Conservation (phyloP, 2,888 invertebrate species). For the Eilema caniola region DNA sequence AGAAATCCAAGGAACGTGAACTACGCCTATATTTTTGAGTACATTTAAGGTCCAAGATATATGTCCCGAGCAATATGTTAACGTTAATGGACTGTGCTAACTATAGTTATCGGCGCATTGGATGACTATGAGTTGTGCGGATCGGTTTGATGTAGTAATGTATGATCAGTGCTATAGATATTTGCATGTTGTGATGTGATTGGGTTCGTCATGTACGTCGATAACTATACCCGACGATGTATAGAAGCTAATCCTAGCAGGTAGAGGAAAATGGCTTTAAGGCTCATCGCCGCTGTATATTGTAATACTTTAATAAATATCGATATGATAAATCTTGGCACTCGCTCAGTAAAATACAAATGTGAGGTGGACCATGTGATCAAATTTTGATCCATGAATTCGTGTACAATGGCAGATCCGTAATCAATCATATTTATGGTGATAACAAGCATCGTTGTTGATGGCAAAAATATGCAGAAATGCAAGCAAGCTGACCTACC, state of each 20-base stretch:
- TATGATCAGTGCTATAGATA: too few species aligned
- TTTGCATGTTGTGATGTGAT: too few species aligned
- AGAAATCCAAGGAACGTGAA: too few species aligned
- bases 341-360: slow-evolving; percentile 7
- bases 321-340: neutral
- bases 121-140: neutral
- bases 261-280: slow-evolving; percentile 42
- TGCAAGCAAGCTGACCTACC: neutral
- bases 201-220: neutral
- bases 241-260: slow-evolving; percentile 9
- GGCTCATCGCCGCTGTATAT: slow-evolving; percentile 38
- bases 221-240: slow-evolving; percentile 4
- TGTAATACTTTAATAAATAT: slow-evolving; percentile 27
- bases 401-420: neutral
- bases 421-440: neutral
- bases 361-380: neutral
- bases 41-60: too few species aligned
- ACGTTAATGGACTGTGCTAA: neutral
- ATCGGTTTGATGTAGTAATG: too few species aligned
- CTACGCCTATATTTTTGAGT: too few species aligned
- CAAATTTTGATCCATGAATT: neutral
- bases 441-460: neutral
- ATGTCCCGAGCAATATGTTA: neutral
- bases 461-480: neutral
- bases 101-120: neutral